Base-by-base conservation (phyloP, 2,797 vertebrate species). In the Amazona finschi region DNA sequence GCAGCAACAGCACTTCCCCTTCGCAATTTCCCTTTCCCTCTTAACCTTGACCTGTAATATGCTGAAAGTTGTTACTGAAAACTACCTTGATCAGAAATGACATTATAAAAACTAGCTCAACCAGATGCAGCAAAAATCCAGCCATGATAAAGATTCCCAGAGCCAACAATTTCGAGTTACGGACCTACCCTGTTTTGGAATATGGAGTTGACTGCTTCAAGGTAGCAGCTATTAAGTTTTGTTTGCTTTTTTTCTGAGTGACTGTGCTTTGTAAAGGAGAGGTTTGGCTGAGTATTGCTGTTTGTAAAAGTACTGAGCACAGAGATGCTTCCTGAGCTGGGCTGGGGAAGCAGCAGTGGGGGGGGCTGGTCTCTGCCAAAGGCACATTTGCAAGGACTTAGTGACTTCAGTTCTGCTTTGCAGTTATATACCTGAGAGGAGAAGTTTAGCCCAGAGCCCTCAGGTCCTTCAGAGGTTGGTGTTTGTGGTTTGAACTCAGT, bases 41-140 rank as follows among this genome's bases (percentile, higher is more conserved):
- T 85, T 96, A 94, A 96, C 94, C 89, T 89, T 78, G 75, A 91
- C 89, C 94, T n/a, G n/a, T 12, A 79, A 93, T 13, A 69, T 1
- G 88, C 85, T 94, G 72, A 89, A 75, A 78, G 33, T 30, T 15
- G 61, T 91, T 91, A 80, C 89, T 33, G 52, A 71, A 61, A 72
- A 5, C 46, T 5, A 58, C 83, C 92, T 80, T 67, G 95, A 94
- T 94, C 61, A 84, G 55, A 52, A 49, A 55, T 46, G 90, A 83
- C 96, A 9, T 60, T 85, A 38, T 31, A 52, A 84, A 85, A 76
- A 85, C 70, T 58, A 25, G 22, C 73, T 52, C 53, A 4, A 8
- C 80, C 92, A 66, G 49, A 52, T 3, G 41, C 70, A 43, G 70
- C 76, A 49, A 64, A 74, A 85, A 27, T 16, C 66, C 89, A 47